phyloP scores from a whole-genome alignment of 2,888 invertebrate genomes.

The Eremobia ochroleuca region DNA sequence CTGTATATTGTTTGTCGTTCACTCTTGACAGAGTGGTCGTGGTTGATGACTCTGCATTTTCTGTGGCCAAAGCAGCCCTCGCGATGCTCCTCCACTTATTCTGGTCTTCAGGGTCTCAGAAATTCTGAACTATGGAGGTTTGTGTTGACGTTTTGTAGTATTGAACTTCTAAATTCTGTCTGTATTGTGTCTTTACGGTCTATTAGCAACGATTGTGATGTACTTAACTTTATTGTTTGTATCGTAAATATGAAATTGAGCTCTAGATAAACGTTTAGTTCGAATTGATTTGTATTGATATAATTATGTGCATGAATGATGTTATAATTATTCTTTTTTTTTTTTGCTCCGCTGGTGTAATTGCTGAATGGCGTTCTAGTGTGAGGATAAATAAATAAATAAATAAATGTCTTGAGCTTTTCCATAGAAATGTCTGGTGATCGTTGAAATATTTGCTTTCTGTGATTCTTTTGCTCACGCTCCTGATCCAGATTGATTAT shows the following conservation, averaged over 20 bases:
- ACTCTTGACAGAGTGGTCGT: no score
- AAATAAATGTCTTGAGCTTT: not conserved
- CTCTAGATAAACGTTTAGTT: slow-evolving; percentile 40
- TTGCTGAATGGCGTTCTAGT: no score
- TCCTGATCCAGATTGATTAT: not conserved
- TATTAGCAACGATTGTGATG: slow-evolving; percentile 48
- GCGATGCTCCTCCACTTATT: no score
- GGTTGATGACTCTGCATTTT: no score
- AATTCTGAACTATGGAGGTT: no score
- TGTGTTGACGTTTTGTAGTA: no score
- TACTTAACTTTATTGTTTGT: slow-evolving; percentile 50
- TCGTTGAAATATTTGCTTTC: not conserved
- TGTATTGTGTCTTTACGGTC: slow-evolving; percentile 2
- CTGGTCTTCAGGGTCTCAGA: no score
- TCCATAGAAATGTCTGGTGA: not conserved
- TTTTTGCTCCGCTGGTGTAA: no score
- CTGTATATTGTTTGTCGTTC: not conserved
- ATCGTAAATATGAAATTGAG: slow-evolving; percentile 48
- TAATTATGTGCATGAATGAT: slow-evolving; percentile 13
- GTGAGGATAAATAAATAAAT: no score
- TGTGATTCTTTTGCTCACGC: not conserved
- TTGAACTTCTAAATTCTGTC: slow-evolving; percentile 22
- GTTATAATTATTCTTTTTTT: slow-evolving; percentile 9
- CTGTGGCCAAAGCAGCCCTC: no score
- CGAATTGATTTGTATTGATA: slow-evolving; percentile 45